Conservation (phyloP, 1,140 invertebrate species). For the Hormaphis cornu region DNA sequence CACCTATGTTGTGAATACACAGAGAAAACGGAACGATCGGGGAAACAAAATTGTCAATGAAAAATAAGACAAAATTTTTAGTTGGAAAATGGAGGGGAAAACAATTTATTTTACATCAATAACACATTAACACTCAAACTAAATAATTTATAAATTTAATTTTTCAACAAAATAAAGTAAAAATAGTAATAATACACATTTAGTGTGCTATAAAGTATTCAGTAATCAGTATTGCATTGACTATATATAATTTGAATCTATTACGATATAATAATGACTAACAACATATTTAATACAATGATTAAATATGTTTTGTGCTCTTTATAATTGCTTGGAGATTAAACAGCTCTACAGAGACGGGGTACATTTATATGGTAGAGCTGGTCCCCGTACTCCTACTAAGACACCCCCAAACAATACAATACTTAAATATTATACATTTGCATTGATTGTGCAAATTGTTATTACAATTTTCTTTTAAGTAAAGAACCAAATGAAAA, state of each 20-base stretch:
- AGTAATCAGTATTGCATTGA: constrained; percentile 27
- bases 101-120: constrained; percentile 5
- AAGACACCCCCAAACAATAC: neutral
- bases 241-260: constrained; percentile 31
- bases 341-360: neutral
- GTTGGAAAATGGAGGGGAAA: neutral
- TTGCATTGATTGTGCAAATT: constrained; percentile 4
- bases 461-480: neutral
- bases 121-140: constrained; percentile 27
- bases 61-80: neutral
- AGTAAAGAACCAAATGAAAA: constrained; percentile 11
- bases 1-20: too few relatives aligned
- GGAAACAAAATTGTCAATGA: neutral
- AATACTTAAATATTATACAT: neutral
- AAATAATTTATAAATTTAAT: constrained; percentile 33
- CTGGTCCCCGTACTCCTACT: too few relatives aligned
- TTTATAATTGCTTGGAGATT: neutral
- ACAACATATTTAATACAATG: constrained; percentile 11
- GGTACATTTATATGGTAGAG: neutral
- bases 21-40: too few relatives aligned
- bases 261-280: constrained; percentile 22
- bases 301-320: constrained; percentile 17
- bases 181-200: constrained; percentile 30
- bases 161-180: constrained; percentile 31
- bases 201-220: constrained; percentile 29